Base-by-base conservation (phyloP, 2,113 vertebrate genomes). In the Heterotis niloticus region DNA sequence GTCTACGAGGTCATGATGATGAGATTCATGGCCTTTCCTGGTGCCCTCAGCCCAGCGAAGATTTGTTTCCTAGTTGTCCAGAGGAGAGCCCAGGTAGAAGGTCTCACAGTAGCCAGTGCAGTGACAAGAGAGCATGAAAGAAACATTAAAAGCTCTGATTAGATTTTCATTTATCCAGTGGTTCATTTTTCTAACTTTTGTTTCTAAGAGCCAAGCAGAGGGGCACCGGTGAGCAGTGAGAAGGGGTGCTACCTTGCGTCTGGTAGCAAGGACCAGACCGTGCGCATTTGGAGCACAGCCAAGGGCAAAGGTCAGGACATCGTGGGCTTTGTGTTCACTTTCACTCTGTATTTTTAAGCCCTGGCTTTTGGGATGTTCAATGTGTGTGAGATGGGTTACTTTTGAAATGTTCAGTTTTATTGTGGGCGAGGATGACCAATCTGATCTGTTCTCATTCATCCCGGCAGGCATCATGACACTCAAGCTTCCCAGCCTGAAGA, bases 181-280 rank as follows among this genome's bases (percentile, higher is more conserved):
- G 60, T 84, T 28, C 0, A 74, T 5, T 13, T 3, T 71, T 59
- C 84, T 70, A 72, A 13, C 4, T 83, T 54, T 68, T 80, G 9
- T 20, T 65, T 59, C 9, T 64, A 87, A 94, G 89, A 81, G 34
- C 60, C 83, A 81, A 81, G 84, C 67, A 90, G 90, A 4, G 92
- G 90, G 64, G 69, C 24, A 28, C 82, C 83, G 3, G 90, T 90
- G 52, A 87, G 77, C 9, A 64, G 85, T 13, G 81, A 75, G 78
- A 91, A 82, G 12, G 91, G 91, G 18, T 94, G 92, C 83, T 96
- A 92, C 83, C 87, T 99, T 24, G 97, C 95, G 1, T 98, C 98
- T 0, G 98, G 98, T 69, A 98, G 98, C 91, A 96, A 94, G 91
- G 98, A 99, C 87, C 98, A 99, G 88, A 99, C 96, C 0, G 76